These are phyloP conservation scores for Ochropleura leucogaster DNA, from an alignment of 2,888 invertebrate genomes.

Conservation along the genomic window DNA sequence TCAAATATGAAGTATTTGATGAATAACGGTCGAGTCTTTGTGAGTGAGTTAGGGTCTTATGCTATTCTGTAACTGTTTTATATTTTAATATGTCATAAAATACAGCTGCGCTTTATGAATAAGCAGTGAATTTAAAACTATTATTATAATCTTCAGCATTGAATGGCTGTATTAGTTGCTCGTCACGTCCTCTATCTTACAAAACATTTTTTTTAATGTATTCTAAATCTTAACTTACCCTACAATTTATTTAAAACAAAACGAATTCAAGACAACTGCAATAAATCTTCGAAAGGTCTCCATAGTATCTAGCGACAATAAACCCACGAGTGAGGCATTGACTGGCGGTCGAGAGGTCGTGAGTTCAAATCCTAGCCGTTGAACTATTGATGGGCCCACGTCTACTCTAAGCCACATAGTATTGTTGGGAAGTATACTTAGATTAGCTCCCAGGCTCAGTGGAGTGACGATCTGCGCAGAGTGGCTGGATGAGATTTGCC, in stretches of 20 bases:
- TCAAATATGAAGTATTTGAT: conserved; percentile 27
- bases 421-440: conserved; percentile 25
- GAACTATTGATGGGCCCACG: conserved; percentile 56
- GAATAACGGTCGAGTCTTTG: conserved; percentile 17
- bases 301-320: conserved; percentile 51
- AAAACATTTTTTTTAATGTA: not conserved
- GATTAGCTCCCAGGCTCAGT: too few species aligned
- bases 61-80: not conserved
- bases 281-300: conserved; percentile 37
- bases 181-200: not conserved
- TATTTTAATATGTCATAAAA: conserved; percentile 24
- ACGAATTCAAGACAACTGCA: conserved; percentile 19
- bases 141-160: not conserved
- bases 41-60: conserved; percentile 3
- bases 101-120: not conserved
- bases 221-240: not conserved
- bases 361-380: conserved; percentile 59
- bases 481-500: too few species aligned
- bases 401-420: conserved; percentile 25
- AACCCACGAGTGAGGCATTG: conserved; percentile 51
- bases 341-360: conserved; percentile 57
- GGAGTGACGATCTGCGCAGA: too few species aligned
- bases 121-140: not conserved
- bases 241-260: conserved; percentile 23
- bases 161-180: not conserved